Evolutionary conservation across 1,140 invertebrate species (phyloP), one percentile per base, ranked within the genome.

Genomic region (Lepeophtheirus salmonis): DNA sequence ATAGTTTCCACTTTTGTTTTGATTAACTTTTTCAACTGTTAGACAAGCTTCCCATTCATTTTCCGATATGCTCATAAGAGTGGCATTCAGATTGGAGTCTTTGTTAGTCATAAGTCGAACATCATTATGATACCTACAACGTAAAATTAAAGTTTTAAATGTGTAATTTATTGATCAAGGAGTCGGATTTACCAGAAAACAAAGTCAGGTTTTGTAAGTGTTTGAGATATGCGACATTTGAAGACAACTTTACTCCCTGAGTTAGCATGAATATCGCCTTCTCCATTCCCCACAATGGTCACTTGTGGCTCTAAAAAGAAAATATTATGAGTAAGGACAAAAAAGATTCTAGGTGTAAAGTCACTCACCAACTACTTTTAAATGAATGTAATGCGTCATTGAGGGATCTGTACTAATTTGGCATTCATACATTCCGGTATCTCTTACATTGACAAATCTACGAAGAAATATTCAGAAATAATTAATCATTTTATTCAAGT

Each of bases 401-500:
- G 81, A 73, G 13, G 81, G 81, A 64, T 80, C 78, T 6, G 83
- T 84, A 63, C 80, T 81, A 67, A 86, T 80, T 72, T 86, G 83
- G 70, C 83, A 86, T 68, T 85, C 83, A 67, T 86, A 86, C 49
- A 82, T 82, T 56, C 88, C 88, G 51, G 83, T 83, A 74, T 92
- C 88, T 66, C 83, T 6, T 6, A 41, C 30, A n/a, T 41, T 41
- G 30, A 41, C 30, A 41, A 41, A 41, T n/a, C 30, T 41, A 41
- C 30, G n/a, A 41, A 41, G n/a, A 41, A 41, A 10, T 10, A 41
- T 10, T n/a, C 30, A 41, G n/a, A 41, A 41, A 41, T 41, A n/a
- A 10, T 41, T 41, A 10, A 41, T n/a, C n/a, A n/a, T n/a, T n/a
- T n/a, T n/a, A n/a, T n/a, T n/a, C n/a, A n/a, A n/a, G n/a, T n/a